phyloP scores from a whole-genome alignment of 2,888 invertebrate species.

The Cosmopolites sordidus region DNA sequence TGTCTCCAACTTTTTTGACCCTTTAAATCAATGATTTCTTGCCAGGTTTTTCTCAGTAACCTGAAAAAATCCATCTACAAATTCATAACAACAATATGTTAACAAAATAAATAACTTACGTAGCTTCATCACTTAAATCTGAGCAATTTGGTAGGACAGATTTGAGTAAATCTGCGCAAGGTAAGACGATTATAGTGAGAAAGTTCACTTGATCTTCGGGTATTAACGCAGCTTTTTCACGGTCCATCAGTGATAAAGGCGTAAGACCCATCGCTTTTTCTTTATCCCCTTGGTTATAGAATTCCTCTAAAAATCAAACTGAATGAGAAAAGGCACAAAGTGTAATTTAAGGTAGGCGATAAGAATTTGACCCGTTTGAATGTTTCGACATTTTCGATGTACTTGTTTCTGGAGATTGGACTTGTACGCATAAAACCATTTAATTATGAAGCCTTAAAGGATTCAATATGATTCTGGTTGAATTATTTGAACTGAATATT shows the following conservation, averaged over 20 bases:
- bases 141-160: constrained; percentile 53
- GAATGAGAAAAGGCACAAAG: too few species aligned
- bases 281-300: constrained; percentile 54
- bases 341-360: too few species aligned
- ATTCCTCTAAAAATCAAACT: constrained; percentile 41
- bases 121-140: constrained; percentile 52
- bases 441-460: too few species aligned
- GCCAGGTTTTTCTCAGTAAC: constrained; percentile 55
- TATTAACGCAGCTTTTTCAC: constrained; percentile 54
- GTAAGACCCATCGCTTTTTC: constrained; percentile 57
- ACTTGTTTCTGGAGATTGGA: too few species aligned
- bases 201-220: constrained; percentile 63
- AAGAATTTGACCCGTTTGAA: too few species aligned
- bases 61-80: constrained; percentile 42
- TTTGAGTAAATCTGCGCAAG: constrained; percentile 54
- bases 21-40: constrained; percentile 55
- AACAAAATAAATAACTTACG: constrained; percentile 41
- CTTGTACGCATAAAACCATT: too few species aligned
- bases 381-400: too few species aligned
- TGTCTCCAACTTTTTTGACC: constrained; percentile 56
- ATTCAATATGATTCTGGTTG: too few species aligned
- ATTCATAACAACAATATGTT: neutral
- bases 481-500: too few species aligned
- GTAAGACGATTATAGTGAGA: constrained; percentile 57
- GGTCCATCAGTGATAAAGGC: constrained; percentile 62